phyloP scores from a whole-genome alignment of 2,888 invertebrate genomes.

The Gandaritis pyraliata region DNA sequence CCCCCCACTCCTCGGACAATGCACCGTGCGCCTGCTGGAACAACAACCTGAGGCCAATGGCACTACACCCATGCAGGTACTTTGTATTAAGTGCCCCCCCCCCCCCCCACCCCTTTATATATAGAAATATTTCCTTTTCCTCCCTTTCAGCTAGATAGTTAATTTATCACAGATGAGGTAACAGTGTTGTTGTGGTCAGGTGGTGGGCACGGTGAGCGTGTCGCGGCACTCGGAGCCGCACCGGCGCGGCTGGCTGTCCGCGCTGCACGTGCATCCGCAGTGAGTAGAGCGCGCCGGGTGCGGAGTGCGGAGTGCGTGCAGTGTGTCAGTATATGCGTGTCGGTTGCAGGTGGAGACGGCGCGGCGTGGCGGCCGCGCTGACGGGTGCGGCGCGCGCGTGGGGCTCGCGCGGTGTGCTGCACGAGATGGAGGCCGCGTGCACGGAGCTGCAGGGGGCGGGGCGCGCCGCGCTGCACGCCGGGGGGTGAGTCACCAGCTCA shows the following conservation, averaged over 20 bases:
- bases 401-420: constrained; percentile 35
- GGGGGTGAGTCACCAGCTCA: constrained; percentile 21
- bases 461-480: constrained; percentile 44
- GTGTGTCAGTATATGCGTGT: background rate
- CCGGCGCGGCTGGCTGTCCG: constrained; percentile 56
- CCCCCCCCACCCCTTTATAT: too few relatives aligned
- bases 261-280: constrained; percentile 44
- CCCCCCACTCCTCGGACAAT: background rate
- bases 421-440: constrained; percentile 42
- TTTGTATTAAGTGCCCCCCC: background rate
- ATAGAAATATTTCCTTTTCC: too few relatives aligned
- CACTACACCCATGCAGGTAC: constrained; percentile 1
- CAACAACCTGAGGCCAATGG: constrained; percentile 14
- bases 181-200: constrained; percentile 17
- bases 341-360: constrained; percentile 44
- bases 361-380: constrained; percentile 51
- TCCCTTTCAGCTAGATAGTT: too few relatives aligned
- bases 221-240: constrained; percentile 50
- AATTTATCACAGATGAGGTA: too few relatives aligned
- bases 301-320: constrained; percentile 49
- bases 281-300: constrained; percentile 51
- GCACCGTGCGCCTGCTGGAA: constrained; percentile 25
- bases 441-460: constrained; percentile 47
- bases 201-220: constrained; percentile 61
- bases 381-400: constrained; percentile 34